These are phyloP conservation scores for Daboia siamensis DNA, from an alignment of 2,113 vertebrate species.

Conservation along the genomic window DNA sequence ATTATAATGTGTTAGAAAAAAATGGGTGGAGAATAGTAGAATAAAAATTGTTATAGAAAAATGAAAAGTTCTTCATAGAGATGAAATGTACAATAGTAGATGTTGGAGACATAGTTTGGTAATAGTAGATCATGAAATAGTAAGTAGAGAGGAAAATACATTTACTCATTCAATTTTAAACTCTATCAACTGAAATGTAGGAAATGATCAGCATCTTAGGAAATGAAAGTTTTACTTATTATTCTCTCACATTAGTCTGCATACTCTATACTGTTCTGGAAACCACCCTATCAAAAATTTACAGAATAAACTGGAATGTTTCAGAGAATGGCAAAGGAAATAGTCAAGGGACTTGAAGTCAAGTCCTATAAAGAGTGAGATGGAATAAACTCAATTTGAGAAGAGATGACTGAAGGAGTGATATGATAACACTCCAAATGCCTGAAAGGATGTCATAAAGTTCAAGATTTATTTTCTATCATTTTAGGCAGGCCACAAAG, in stretches of 20 bases:
- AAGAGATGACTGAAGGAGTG: background rate
- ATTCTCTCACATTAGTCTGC: background rate
- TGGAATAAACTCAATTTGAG: background rate
- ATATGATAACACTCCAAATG: background rate
- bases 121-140: background rate
- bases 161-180: background rate
- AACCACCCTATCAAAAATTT: background rate
- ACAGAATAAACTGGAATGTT: background rate
- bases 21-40: background rate
- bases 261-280: background rate
- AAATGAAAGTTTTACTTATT: background rate
- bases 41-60: background rate
- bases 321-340: background rate
- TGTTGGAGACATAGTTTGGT: background rate
- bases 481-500: background rate
- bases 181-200: background rate
- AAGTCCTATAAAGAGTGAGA: background rate
- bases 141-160: background rate
- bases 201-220: background rate
- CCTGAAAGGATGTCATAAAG: background rate
- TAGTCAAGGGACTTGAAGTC: background rate
- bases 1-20: background rate
- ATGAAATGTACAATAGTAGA: background rate
- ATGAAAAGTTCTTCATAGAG: background rate
- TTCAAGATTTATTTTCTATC: background rate